A percentile compares a stretch with the other conserved stretches of the same genome.
Evolutionary conservation across 2,113 vertebrate species (phyloP).

Genomic region (Ceratotherium simum): DNA sequence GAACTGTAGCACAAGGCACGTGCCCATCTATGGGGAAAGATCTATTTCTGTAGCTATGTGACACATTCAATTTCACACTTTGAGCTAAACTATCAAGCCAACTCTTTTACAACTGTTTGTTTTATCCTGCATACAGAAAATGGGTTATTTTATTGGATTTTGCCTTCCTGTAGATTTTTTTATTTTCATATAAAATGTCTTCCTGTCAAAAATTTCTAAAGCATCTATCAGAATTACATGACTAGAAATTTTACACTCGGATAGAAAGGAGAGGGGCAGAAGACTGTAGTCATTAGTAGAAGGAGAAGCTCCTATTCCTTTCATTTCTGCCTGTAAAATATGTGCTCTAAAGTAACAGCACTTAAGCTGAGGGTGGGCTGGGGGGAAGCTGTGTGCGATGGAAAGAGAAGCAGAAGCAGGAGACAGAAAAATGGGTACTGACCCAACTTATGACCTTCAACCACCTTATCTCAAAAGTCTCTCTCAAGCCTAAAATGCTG

Average conservation of each 20-base stretch:
- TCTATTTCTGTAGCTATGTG: neutral
- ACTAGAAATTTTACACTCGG: neutral
- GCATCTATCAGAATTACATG: neutral
- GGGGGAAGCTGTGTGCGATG: neutral
- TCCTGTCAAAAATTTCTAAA: slow-evolving; percentile 20
- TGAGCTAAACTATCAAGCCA: slow-evolving; percentile 1
- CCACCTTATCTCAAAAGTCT: neutral
- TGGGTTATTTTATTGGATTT: slow-evolving; percentile 30
- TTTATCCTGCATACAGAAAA: neutral
- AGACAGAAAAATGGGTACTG: neutral
- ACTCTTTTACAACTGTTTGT: neutral
- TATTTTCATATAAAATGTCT: slow-evolving; percentile 40
- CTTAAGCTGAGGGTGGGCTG: neutral
- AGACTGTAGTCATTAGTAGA: neutral
- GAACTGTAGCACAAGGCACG: neutral
- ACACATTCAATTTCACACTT: neutral
- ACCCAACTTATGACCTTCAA: neutral
- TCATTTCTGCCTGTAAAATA: neutral
- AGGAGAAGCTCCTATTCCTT: neutral
- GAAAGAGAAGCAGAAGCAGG: neutral
- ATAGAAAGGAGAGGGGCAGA: neutral
- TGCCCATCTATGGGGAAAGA: neutral
- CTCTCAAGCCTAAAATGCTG: neutral
- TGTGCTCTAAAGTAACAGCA: neutral
- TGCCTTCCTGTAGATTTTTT: slow-evolving; percentile 15